Percentiles rank a stretch among this genome's conserved stretches.
phyloP scores from a whole-genome alignment of 2,888 invertebrate species.

The Athetis lepigone region DNA sequence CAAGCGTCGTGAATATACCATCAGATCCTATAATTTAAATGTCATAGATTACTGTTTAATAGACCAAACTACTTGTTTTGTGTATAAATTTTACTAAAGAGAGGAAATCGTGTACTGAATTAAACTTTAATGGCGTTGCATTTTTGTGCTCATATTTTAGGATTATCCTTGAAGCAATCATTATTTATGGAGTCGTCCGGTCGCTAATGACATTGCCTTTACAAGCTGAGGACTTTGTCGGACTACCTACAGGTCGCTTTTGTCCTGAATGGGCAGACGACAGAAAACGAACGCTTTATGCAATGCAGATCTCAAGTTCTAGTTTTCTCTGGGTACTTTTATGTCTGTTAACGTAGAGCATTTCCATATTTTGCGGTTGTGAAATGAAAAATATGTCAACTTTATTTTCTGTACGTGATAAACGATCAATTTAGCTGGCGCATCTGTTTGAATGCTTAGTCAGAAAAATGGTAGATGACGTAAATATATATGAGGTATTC shows the following conservation, averaged over 20 bases:
- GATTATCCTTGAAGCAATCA: conserved; percentile 54
- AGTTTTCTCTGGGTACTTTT: conserved; percentile 8
- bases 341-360: conserved; percentile 9
- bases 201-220: conserved; percentile 57
- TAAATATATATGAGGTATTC: neutral
- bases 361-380: conserved; percentile 16
- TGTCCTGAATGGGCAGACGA: conserved; percentile 34
- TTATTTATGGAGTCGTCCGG: conserved; percentile 46
- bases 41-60: conserved; percentile 53
- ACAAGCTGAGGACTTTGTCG: conserved; percentile 21
- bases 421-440: conserved; percentile 5
- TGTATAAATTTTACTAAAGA: conserved; percentile 35
- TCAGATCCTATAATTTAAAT: conserved; percentile 36
- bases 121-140: conserved; percentile 50
- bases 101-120: conserved; percentile 59
- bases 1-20: conserved; percentile 42
- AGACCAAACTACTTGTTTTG: conserved; percentile 31
- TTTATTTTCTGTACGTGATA: conserved; percentile 12
- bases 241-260: conserved; percentile 14
- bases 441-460: neutral
- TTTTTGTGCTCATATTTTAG: conserved; percentile 47
- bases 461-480: neutral
- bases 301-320: conserved; percentile 29
- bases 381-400: conserved; percentile 1
- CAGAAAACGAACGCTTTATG: conserved; percentile 38